Conservation (phyloP, 1,140 invertebrate species). For the Rhagoletis pomonella region DNA sequence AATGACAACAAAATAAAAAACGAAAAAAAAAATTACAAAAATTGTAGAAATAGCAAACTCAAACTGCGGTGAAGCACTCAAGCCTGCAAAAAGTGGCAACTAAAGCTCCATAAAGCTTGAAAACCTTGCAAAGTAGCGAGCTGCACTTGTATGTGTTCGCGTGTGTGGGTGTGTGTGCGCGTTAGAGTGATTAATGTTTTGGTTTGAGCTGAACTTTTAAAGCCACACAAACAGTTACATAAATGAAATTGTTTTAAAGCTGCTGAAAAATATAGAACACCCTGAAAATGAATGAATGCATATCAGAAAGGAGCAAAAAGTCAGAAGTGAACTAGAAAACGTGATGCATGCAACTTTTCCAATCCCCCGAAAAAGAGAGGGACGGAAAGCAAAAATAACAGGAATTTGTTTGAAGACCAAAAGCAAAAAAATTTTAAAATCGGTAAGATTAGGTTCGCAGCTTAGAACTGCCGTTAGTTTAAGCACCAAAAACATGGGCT, state of each 20-base stretch:
- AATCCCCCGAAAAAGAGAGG: background rate
- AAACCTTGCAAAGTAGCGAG: background rate
- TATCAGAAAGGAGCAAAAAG: background rate
- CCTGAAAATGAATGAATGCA: background rate
- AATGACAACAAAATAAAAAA: background rate
- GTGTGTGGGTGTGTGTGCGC: background rate
- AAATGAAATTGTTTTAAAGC: constrained; percentile 30
- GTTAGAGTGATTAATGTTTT: constrained; percentile 44
- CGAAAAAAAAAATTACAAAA: background rate
- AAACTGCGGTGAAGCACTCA: constrained; percentile 34
- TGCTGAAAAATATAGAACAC: background rate
- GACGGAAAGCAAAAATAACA: background rate
- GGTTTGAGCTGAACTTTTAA: constrained; percentile 42
- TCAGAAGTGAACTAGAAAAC: background rate
- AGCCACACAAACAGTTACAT: background rate
- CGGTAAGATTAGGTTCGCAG: background rate
- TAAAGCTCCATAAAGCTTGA: constrained; percentile 27
- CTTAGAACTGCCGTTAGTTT: background rate
- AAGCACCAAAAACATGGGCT: too few relatives aligned
- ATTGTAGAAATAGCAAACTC: background rate
- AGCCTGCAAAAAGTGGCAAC: background rate
- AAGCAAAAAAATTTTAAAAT: background rate
- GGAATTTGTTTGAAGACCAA: background rate
- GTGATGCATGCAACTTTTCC: background rate
- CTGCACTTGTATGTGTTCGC: background rate